Percentiles rank a stretch among this genome's conserved stretches.
Evolutionary conservation across 2,797 vertebrate species (phyloP).

Genomic region (Novumbra hubbsi): DNA sequence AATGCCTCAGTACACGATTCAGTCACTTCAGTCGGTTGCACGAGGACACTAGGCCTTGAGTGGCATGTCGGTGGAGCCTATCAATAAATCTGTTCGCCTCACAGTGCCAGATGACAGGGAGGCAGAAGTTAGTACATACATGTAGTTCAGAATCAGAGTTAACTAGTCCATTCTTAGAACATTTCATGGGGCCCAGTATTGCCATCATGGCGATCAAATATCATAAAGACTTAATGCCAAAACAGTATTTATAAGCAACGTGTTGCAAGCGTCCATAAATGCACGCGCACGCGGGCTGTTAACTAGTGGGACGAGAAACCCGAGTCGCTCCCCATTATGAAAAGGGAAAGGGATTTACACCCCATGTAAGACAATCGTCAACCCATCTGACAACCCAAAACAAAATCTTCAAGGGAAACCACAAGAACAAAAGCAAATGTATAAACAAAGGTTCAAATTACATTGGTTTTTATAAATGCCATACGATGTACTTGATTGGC

Average conservation of each 20-base stretch:
- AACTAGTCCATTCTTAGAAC: background rate
- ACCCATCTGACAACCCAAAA: constrained; percentile 15
- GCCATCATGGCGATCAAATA: background rate
- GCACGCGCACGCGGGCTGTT: no score
- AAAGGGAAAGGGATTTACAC: background rate
- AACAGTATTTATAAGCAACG: background rate
- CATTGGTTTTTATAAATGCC: no score
- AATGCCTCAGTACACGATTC: no score
- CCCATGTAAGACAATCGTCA: background rate
- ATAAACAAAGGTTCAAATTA: no score
- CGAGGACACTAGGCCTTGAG: no score
- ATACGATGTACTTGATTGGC: no score
- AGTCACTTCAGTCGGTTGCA: no score
- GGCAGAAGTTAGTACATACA: constrained; percentile 12
- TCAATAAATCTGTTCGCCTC: background rate
- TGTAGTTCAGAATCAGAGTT: background rate
- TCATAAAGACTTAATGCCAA: constrained; percentile 1
- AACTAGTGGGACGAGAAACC: constrained; percentile 2
- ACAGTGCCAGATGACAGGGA: background rate
- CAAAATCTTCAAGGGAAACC: constrained; percentile 4
- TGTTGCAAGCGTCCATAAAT: no score
- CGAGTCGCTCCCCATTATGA: constrained; percentile 10
- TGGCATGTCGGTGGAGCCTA: background rate
- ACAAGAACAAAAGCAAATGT: background rate
- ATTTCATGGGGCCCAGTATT: background rate